Base-by-base conservation (phyloP, 2,797 vertebrate species). In the Sternarchorhynchus goeldii region DNA sequence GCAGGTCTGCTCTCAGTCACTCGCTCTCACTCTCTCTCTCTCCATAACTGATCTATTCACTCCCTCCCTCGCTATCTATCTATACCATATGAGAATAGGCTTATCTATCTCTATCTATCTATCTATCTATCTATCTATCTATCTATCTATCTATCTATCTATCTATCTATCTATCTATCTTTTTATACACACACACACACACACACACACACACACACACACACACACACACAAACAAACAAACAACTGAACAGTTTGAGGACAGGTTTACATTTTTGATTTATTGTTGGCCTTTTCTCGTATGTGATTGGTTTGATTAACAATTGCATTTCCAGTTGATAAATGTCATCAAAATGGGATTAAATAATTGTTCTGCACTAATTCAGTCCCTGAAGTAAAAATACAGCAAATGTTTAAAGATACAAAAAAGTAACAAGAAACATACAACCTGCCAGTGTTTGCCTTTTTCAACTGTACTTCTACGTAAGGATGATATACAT, bases 51-150 rank as follows among this genome's bases (percentile, higher is more conserved):
- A 73, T 62, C 8, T 16, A 36, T 32, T 64, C 17, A 6, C 32
- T 36, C 41, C 63, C 64, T 62, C 53, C 63, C 64, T 62, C 53
- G 60, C 74, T 55, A 69, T 17, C 21, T 4, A 12, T 41, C 31
- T 6, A 32, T 18, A 45, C 41, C 17, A 32, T 21, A 17, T 36
- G 16, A 16, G 20, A 20, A 39, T 20, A 56, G 25, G 25, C 25
- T 1, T 25, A 25, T 25, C 25, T 25, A 25, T 25, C 25, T 25
- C 25, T 25, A 25, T 25, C 25, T 25, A 25, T 25, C 25, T 25
- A 25, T 25, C 25, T 25, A 25, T 25, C 25, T 25, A 25, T 25
- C 25, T 25, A 25, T 25, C 25, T 25, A 25, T 25, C 25, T 25
- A 25, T 25, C 25, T 25, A 25, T 25, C 25, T 25, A 25, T 25